These are phyloP conservation scores for Sarcophaga rosellei DNA, from an alignment of 2,888 invertebrate genomes.

Conservation along the genomic window DNA sequence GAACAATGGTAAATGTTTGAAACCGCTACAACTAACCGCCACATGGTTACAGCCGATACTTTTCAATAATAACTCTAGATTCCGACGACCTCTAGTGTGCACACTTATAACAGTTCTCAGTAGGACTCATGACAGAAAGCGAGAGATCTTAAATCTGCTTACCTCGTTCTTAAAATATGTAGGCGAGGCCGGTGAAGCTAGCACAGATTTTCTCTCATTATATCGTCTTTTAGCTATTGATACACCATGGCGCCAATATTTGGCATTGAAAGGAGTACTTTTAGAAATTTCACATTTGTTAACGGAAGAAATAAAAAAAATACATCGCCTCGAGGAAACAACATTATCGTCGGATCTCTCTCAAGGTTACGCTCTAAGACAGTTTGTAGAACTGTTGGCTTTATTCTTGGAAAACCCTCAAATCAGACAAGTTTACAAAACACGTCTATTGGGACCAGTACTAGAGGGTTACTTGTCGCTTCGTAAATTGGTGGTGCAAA, in stretches of 20 bases:
- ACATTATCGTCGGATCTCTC: constrained; percentile 96
- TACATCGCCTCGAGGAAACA: constrained; percentile 94
- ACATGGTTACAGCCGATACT: constrained; percentile 95
- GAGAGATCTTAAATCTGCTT: constrained; percentile 90
- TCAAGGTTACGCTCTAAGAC: constrained; percentile 95
- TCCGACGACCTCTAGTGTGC: constrained; percentile 94
- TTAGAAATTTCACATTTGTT: constrained; percentile 92
- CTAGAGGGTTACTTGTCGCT: constrained; percentile 96
- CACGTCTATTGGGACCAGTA: constrained; percentile 87
- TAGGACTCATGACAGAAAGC: constrained; percentile 85
- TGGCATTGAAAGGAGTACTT: constrained; percentile 93
- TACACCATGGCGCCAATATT: constrained; percentile 96
- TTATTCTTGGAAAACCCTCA: constrained; percentile 93
- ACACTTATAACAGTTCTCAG: constrained; percentile 93
- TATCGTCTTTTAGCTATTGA: constrained; percentile 93
- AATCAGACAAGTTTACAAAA: constrained; percentile 95
- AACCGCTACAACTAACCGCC: constrained; percentile 83
- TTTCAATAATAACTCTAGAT: constrained; percentile 94
- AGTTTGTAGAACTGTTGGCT: constrained; percentile 92
- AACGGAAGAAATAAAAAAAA: constrained; percentile 92
- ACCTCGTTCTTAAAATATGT: constrained; percentile 94
- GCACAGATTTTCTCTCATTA: constrained; percentile 93
- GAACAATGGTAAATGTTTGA: constrained; percentile 77
- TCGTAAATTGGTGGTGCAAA: constrained; percentile 94
- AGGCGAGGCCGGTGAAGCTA: constrained; percentile 93